Evolutionary conservation across 2,888 invertebrate genomes (phyloP).

Genomic region (Icerya purchasi): DNA sequence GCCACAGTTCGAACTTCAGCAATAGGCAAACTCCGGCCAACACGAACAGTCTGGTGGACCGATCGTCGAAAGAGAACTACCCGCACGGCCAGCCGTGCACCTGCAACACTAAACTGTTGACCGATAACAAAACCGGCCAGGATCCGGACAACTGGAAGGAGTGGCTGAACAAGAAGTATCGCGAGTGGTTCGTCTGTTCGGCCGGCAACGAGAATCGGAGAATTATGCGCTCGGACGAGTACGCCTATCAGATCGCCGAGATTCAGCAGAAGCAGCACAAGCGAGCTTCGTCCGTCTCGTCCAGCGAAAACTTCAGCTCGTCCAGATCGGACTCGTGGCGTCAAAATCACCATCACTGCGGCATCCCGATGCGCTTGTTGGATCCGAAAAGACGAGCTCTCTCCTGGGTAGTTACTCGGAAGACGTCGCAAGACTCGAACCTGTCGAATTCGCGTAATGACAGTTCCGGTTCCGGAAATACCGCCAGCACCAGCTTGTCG

Average conservation of each 20-base stretch:
- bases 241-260: slow-evolving; percentile 53
- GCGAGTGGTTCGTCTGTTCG: slow-evolving; percentile 19
- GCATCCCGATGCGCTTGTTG: slow-evolving; percentile 48
- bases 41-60: slow-evolving; percentile 60
- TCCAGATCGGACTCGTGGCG: slow-evolving; percentile 73
- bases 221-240: slow-evolving; percentile 34
- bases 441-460: slow-evolving; percentile 75
- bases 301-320: slow-evolving; percentile 75
- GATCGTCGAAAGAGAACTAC: slow-evolving; percentile 47
- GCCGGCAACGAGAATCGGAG: slow-evolving; percentile 12
- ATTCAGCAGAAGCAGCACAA: slow-evolving; percentile 53
- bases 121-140: slow-evolving; percentile 25
- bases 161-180: slow-evolving; percentile 27
- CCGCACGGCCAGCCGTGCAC: slow-evolving; percentile 34
- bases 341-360: slow-evolving; percentile 46
- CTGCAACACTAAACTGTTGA: slow-evolving; percentile 34
- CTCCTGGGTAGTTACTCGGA: slow-evolving; percentile 74
- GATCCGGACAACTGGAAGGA: slow-evolving; percentile 22
- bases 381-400: slow-evolving; percentile 61
- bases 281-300: slow-evolving; percentile 61
- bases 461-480: slow-evolving; percentile 70
- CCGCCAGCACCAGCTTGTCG: slow-evolving; percentile 77
- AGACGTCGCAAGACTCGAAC: slow-evolving; percentile 80
- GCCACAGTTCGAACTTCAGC: slow-evolving; percentile 70
- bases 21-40: slow-evolving; percentile 70